These are phyloP conservation scores for Epinephelus awoara DNA, from an alignment of 2,797 vertebrate genomes.

Conservation along the genomic window DNA sequence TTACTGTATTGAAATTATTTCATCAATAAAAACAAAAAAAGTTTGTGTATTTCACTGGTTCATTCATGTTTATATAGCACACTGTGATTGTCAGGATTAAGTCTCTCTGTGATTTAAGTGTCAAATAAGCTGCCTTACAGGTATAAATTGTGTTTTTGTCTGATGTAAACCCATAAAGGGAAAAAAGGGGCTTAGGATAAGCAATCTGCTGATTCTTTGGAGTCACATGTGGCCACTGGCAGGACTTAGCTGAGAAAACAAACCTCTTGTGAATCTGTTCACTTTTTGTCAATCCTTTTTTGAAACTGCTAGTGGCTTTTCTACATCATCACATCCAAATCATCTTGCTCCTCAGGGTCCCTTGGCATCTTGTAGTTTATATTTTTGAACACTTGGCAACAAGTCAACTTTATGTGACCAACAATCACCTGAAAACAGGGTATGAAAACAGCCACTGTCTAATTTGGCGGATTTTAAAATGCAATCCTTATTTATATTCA, in stretches of 20 bases:
- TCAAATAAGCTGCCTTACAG: neutral
- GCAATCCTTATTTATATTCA: neutral
- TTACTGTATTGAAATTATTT: constrained; percentile 1
- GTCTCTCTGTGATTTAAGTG: neutral
- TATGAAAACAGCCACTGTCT: neutral
- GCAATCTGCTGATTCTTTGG: neutral
- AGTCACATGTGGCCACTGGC: neutral
- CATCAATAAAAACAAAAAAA: constrained; percentile 20
- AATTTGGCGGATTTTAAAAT: neutral
- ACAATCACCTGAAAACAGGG: too few relatives aligned
- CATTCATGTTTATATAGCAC: neutral
- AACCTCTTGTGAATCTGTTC: too few relatives aligned
- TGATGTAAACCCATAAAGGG: neutral
- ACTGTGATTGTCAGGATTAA: neutral
- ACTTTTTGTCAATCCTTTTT: neutral
- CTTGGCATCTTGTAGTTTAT: neutral
- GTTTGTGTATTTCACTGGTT: neutral
- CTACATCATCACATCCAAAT: neutral
- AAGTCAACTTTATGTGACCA: neutral
- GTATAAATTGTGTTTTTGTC: neutral
- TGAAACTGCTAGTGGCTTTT: too few relatives aligned
- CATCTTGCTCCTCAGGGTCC: neutral
- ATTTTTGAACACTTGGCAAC: neutral
- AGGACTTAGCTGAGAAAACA: too few relatives aligned
- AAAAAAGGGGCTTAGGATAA: neutral